Conservation (phyloP, 64 coral and sea anemone genomes). For the Montipora efflorescens region DNA sequence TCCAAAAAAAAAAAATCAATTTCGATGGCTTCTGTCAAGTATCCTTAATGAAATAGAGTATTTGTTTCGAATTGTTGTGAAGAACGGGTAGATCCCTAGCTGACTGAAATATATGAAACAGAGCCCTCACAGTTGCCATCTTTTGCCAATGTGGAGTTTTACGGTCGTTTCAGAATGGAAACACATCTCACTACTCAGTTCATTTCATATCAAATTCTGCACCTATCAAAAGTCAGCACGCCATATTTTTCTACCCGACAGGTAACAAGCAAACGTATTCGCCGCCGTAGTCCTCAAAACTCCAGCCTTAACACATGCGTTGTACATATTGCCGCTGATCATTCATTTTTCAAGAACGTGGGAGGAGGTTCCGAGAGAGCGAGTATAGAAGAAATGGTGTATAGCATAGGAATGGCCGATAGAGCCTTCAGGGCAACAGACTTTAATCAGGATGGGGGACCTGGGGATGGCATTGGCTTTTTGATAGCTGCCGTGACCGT, state of each 20-base stretch:
- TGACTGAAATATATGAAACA: too few species aligned
- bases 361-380: conserved; percentile 50
- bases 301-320: conserved; percentile 60
- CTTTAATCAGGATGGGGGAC: conserved; percentile 90
- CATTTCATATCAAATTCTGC: too few species aligned
- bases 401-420: conserved; percentile 80
- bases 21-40: too few species aligned
- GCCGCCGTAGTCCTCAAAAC: background rate
- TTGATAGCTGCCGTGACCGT: conserved; percentile 76
- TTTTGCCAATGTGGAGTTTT: too few species aligned
- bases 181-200: too few species aligned
- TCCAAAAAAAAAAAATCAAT: too few species aligned
- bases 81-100: too few species aligned
- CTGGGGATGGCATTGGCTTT: conserved; percentile 85
- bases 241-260: background rate
- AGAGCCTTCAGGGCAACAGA: conserved; percentile 86
- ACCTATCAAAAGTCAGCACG: too few species aligned
- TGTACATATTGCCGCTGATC: conserved; percentile 88
- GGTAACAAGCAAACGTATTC: background rate
- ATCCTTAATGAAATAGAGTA: too few species aligned
- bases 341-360: conserved; percentile 77
- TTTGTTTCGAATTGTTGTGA: too few species aligned
- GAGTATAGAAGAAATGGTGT: conserved; percentile 85
- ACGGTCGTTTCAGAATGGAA: too few species aligned
- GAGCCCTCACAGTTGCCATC: too few species aligned